Evolutionary conservation across 2,888 invertebrate genomes (phyloP).

Genomic region (Chrysolina oricalcia): DNA sequence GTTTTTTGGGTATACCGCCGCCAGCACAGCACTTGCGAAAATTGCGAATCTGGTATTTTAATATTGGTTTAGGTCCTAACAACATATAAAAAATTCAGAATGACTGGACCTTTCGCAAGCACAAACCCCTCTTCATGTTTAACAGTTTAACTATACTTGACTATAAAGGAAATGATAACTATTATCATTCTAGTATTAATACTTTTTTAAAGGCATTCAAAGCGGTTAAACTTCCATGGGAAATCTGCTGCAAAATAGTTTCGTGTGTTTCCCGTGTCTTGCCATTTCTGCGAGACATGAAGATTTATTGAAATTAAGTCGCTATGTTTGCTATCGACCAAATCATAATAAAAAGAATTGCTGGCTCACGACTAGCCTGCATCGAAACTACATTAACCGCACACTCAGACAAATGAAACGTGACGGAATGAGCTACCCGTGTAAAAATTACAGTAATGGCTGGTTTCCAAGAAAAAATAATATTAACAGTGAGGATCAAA

Average conservation of each 20-base stretch:
- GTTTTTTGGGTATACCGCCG: no score
- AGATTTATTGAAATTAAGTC: conserved; percentile 10
- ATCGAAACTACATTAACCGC: conserved; percentile 11
- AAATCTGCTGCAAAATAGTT: not conserved
- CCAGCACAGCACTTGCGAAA: no score
- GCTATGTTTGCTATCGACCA: not conserved
- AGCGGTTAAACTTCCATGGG: not conserved
- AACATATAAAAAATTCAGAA: no score
- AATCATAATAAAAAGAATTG: not conserved
- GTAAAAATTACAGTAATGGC: conserved; percentile 6
- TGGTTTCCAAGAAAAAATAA: conserved; percentile 2
- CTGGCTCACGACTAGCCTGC: conserved; percentile 22
- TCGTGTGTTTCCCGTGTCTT: not conserved
- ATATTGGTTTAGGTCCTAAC: no score
- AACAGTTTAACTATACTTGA: no score
- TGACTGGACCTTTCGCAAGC: no score
- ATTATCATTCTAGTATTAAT: no score
- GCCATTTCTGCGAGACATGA: conserved; percentile 1
- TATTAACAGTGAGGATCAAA: not conserved
- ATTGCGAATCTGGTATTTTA: no score
- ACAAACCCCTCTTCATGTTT: no score
- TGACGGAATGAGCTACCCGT: conserved; percentile 21
- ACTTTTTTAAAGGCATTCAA: no score
- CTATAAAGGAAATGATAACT: no score
- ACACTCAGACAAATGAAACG: conserved; percentile 23